Evolutionary conservation across 2,888 invertebrate species (phyloP).

Genomic region (Ormyrus labotus): DNA sequence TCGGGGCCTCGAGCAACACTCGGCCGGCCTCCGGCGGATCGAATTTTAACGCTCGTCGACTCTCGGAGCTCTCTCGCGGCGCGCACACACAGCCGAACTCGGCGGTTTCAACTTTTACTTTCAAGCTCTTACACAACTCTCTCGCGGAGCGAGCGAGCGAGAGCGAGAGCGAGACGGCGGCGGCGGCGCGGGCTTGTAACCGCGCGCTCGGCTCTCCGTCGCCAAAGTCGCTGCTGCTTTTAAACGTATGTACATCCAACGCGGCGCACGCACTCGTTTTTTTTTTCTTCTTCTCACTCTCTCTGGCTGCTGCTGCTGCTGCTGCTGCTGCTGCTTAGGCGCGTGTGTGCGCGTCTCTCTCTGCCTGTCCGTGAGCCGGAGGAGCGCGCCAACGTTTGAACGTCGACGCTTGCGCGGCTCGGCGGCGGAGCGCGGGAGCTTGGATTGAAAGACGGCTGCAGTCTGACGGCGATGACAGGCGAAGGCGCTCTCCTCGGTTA

Average conservation of each 20-base stretch:
- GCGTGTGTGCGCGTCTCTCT: background rate
- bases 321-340: background rate
- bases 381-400: background rate
- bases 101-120: slow-evolving; percentile 76
- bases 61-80: slow-evolving; percentile 50
- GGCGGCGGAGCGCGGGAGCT: background rate
- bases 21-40: slow-evolving; percentile 63
- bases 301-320: background rate
- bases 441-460: background rate
- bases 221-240: too few species aligned
- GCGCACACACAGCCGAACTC: slow-evolving; percentile 66
- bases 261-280: too few species aligned
- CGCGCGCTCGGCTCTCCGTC: too few species aligned
- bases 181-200: background rate
- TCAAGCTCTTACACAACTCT: slow-evolving; percentile 75
- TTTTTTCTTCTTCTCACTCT: too few species aligned
- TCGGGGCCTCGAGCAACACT: slow-evolving; percentile 26
- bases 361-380: background rate
- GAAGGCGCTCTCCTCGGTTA: background rate
- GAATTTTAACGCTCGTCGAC: slow-evolving; percentile 72
- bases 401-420: slow-evolving; percentile 12
- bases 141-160: slow-evolving; percentile 42
- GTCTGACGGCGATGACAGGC: background rate
- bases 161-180: slow-evolving; percentile 31
- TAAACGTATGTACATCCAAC: too few species aligned